phyloP scores from a whole-genome alignment of 2,113 vertebrate species.

The Proteles cristata region DNA sequence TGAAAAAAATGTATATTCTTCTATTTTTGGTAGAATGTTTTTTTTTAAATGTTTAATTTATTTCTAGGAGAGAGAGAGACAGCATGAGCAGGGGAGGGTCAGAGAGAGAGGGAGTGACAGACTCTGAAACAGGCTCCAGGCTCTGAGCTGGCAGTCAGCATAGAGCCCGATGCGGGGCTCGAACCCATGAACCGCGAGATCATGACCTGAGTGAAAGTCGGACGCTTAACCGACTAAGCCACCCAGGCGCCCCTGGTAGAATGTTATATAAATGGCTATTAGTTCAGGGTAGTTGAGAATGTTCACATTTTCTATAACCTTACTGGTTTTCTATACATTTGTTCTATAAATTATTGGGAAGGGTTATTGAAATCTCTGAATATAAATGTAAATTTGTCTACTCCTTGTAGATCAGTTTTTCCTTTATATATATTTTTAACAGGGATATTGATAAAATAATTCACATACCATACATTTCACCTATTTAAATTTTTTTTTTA shows the following conservation, averaged over 20 bases:
- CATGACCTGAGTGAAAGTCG: too few species aligned
- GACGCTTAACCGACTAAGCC: too few species aligned
- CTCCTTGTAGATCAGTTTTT: background rate
- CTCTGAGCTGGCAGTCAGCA: too few species aligned
- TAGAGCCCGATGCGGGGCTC: too few species aligned
- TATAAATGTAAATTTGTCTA: background rate
- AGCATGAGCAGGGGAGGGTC: too few species aligned
- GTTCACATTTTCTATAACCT: background rate
- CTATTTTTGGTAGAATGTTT: background rate
- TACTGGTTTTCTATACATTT: background rate
- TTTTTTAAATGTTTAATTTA: too few species aligned
- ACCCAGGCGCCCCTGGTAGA: background rate
- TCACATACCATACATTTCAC: background rate
- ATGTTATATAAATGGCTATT: background rate
- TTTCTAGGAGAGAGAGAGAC: too few species aligned
- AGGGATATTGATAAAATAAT: background rate
- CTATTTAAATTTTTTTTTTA: too few species aligned
- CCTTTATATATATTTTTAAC: background rate
- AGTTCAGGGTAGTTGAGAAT: background rate
- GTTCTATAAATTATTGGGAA: background rate
- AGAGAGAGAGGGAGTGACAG: too few species aligned
- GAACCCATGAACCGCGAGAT: too few species aligned
- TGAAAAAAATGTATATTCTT: background rate
- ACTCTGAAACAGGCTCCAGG: too few species aligned
- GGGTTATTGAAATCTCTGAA: background rate